A percentile compares a stretch with the other conserved stretches of the same genome.
Evolutionary conservation across 1,140 invertebrate species (phyloP).

Genomic region (Drosophila elegans): DNA sequence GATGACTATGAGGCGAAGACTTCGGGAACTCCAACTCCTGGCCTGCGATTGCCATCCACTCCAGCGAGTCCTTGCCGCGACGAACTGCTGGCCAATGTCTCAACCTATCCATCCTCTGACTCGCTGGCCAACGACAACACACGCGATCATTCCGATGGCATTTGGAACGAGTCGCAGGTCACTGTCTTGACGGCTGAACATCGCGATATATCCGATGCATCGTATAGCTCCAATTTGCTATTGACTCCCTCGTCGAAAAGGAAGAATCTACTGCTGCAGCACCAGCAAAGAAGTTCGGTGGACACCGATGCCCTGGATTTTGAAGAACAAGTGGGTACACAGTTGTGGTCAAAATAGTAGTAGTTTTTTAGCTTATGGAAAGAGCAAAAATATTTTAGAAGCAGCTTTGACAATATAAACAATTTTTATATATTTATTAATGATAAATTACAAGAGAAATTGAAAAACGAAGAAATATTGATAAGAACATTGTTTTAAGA

Average conservation of each 20-base stretch:
- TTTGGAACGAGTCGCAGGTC: constrained; percentile 94
- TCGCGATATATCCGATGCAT: constrained; percentile 84
- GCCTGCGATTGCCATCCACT: constrained; percentile 84
- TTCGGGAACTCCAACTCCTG: constrained; percentile 8
- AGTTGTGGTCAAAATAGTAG: too few relatives aligned
- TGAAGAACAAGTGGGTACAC: constrained; percentile 87
- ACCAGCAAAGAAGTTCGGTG: constrained; percentile 93
- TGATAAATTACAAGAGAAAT: too few relatives aligned
- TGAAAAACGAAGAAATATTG: too few relatives aligned
- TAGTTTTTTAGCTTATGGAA: too few relatives aligned
- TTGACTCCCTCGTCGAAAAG: constrained; percentile 91
- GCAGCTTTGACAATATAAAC: too few relatives aligned
- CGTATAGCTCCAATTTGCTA: constrained; percentile 85
- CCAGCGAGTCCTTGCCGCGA: constrained; percentile 86
- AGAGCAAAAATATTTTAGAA: too few relatives aligned
- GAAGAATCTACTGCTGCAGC: constrained; percentile 91
- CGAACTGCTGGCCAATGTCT: constrained; percentile 84
- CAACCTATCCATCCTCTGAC: constrained; percentile 92
- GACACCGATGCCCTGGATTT: constrained; percentile 91
- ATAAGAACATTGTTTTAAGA: too few relatives aligned
- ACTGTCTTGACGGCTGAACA: constrained; percentile 90
- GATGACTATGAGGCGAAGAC: constrained; percentile 58
- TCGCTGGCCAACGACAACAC: constrained; percentile 91
- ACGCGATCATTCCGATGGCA: constrained; percentile 92
- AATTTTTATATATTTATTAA: too few relatives aligned